Base-by-base conservation (phyloP, 1,140 invertebrate genomes). In the Magallana ariakensis region DNA sequence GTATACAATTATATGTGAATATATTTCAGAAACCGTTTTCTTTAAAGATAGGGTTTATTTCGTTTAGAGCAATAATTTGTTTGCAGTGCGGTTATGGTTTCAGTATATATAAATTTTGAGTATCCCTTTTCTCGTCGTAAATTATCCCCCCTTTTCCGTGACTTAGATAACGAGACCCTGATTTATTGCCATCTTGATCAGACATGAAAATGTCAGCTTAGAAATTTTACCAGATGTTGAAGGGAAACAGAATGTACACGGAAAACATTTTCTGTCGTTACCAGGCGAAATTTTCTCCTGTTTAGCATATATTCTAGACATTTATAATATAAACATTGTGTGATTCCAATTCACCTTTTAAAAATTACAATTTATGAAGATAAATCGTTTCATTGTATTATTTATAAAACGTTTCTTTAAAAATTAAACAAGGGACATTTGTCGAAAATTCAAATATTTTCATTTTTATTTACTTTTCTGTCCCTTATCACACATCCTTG, bases 171-270 rank as follows among this genome's bases (percentile, higher is more conserved):
- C 83, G 66, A 84, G 83, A 19, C 8, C 7, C 58, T 84, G 83
- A 84, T 84, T 84, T 84, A 84, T 84, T 53, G 56, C 66, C 33
- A 58, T 66, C 83, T 33, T 66, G 83, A 60, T 60, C 58, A 84
- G 83, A 84, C 83, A 84, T 84, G 58, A 84, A 84, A 84, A 84
- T 70, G 83, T 84, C 83, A 84, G 56, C 46, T 84, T 84, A 10
- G 33, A 84, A 84, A 84, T 66, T 75, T 75, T 75, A 75, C 66
- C 66, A 75, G 66, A 75, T 75, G 66, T 22, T 75, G 66, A 75
- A 13, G 11, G 22, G 26, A 75, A 75, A 75, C 66, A 75, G 66
- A 75, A 33, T 33, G 19, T 75, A 75, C 66, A 33, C 9, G 66
- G 22, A 75, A 75, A 75, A 75, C 11, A 26, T 10, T 9, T 13